Base-by-base conservation (phyloP, 1,140 invertebrate species). In the Drosophila tsacasi region DNA sequence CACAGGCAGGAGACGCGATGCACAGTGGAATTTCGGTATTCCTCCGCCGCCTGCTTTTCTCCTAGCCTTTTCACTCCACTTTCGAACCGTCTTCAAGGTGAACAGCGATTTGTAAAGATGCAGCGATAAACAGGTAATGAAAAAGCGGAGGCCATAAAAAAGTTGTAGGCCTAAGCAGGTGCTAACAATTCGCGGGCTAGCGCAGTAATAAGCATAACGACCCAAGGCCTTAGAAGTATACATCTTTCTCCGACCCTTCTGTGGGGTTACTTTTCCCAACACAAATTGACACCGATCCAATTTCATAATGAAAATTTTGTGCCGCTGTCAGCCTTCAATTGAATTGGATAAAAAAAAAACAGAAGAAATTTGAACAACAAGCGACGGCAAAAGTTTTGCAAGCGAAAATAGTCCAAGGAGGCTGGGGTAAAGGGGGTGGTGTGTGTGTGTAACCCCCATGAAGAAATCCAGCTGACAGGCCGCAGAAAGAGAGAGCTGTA, bases 231-330 rank as follows among this genome's bases (percentile, higher is more conserved):
- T 15, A n/a, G 32, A 23, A 39, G 55, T 21, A 35, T 7, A 12
- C 6, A 25, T 46, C 12, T 44, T 8, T 46, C 10, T 15, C 32
- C 19, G 37, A 5, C 73, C 30, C 64, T 67, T 50, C 5, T 12
- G 6, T 21, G 30, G 30, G 12, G 32, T 17, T 25, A 9, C 39
- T 75, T 42, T 44, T 49, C 37, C 58, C 54, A 59, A 57, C 78
- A 74, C 55, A 73, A 57, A 83, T 83, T 90, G 86, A 86, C 82
- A 86, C 83, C 79, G 76, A 91, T 90, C 87, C 87, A 90, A 90
- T 90, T 91, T 90, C 86, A 90, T 91, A 90, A 90, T 90, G 86
- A 90, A 78, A 90, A 86, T 78, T 86, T 83, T 76, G 35, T 86
- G 79, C 71, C 58, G 81, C 82, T 89, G 85, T 89, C 85, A 85